Conservation (phyloP, 2,113 vertebrate genomes). For the Ornithorhynchus anatinus region DNA sequence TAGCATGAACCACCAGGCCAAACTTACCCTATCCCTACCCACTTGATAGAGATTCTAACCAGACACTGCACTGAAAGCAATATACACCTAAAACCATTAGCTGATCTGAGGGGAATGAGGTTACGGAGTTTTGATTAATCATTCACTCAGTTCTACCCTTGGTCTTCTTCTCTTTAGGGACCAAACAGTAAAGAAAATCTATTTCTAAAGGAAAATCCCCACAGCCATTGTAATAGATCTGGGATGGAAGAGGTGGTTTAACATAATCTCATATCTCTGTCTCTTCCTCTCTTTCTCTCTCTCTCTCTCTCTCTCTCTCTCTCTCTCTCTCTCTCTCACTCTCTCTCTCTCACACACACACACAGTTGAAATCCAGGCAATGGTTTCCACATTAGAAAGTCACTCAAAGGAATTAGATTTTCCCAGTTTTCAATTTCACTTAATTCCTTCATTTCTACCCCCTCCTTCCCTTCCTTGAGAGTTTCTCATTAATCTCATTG, state of each 20-base stretch:
- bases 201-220: not conserved
- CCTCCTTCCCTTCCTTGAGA: not conserved
- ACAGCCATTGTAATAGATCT: not conserved
- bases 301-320: too few relatives aligned
- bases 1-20: not conserved
- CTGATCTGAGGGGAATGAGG: not conserved
- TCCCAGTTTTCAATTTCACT: not conserved
- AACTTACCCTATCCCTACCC: not conserved
- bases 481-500: not conserved
- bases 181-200: conserved; percentile 3
- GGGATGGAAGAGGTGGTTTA: not conserved
- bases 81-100: not conserved
- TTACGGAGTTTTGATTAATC: conserved; percentile 3
- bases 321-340: too few relatives aligned
- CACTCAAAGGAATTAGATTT: not conserved
- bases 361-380: too few relatives aligned
- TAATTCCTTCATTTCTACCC: not conserved
- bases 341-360: too few relatives aligned
- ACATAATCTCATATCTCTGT: not conserved
- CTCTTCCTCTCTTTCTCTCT: too few relatives aligned
- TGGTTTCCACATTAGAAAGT: not conserved
- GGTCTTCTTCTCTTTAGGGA: conserved; percentile 12
- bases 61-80: not conserved
- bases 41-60: not conserved
- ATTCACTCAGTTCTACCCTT: not conserved